These are phyloP conservation scores for Calycopis cecrops DNA, from an alignment of 1,140 invertebrate genomes.

Conservation along the genomic window DNA sequence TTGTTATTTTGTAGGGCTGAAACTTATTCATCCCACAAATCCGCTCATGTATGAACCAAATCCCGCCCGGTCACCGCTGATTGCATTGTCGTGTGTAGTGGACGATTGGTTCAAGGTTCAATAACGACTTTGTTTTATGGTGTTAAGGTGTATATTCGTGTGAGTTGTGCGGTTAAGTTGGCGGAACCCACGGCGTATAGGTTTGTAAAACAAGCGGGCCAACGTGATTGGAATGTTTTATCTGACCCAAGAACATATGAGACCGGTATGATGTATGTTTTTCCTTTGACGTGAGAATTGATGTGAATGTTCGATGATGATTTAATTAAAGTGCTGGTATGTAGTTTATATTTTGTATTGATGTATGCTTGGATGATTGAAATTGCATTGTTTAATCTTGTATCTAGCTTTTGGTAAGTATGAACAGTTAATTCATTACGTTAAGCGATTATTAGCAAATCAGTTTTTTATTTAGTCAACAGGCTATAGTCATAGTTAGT, in stretches of 20 bases:
- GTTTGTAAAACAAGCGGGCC: slow-evolving; percentile 70
- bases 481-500: too few relatives aligned
- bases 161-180: slow-evolving; percentile 22
- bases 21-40: slow-evolving; percentile 74
- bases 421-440: too few relatives aligned
- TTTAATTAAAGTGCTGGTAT: slow-evolving; percentile 16
- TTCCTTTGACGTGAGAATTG: slow-evolving; percentile 52
- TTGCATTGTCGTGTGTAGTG: slow-evolving; percentile 72
- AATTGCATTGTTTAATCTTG: too few relatives aligned
- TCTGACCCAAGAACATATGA: slow-evolving; percentile 69
- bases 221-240: slow-evolving; percentile 72
- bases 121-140: slow-evolving; percentile 25
- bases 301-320: slow-evolving; percentile 30
- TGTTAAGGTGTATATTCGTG: slow-evolving; percentile 32
- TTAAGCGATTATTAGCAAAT: too few relatives aligned
- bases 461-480: too few relatives aligned
- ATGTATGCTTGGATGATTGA: too few relatives aligned
- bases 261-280: slow-evolving; percentile 68
- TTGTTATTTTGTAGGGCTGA: slow-evolving; percentile 71
- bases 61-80: slow-evolving; percentile 72
- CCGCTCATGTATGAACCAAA: slow-evolving; percentile 73
- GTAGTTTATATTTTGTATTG: neutral
- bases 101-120: slow-evolving; percentile 25
- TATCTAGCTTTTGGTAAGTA: too few relatives aligned
- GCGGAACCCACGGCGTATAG: slow-evolving; percentile 59